Conservation (phyloP, 2,113 vertebrate genomes). For the Nettapus auritus region DNA sequence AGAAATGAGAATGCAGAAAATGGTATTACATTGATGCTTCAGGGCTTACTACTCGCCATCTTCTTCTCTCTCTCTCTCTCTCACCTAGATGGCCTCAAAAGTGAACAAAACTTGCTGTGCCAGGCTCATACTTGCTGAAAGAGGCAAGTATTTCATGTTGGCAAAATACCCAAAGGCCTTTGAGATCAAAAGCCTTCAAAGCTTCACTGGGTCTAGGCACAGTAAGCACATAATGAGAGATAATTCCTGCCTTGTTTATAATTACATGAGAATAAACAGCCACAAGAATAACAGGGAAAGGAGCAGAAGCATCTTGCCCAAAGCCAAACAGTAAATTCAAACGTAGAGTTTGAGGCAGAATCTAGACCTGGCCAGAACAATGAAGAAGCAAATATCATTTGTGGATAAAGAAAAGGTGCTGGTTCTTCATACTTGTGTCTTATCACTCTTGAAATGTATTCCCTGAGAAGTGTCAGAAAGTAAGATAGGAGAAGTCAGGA, state of each 20-base stretch:
- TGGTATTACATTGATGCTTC: background rate
- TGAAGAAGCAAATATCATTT: background rate
- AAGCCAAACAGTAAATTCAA: background rate
- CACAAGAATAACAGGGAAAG: background rate
- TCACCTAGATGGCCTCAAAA: background rate
- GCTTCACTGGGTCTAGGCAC: background rate
- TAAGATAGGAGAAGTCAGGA: background rate
- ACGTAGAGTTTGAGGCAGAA: background rate
- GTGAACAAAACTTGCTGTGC: background rate
- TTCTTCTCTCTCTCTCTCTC: background rate
- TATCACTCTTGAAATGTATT: background rate
- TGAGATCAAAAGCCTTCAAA: constrained; percentile 54
- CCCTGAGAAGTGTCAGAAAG: background rate
- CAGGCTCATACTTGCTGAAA: background rate
- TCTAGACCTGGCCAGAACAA: background rate
- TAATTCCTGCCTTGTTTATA: background rate
- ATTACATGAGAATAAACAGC: background rate
- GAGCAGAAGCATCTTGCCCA: background rate
- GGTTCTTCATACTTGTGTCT: background rate
- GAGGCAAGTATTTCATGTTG: background rate
- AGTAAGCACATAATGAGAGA: background rate
- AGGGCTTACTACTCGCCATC: background rate
- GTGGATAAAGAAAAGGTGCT: background rate
- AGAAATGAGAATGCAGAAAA: background rate
- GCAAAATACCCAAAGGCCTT: background rate